A percentile compares a stretch with the other conserved stretches of the same genome.
These are phyloP conservation scores for Pardosa pseudoannulata DNA, from an alignment of 2,888 invertebrate species.

Conservation along the genomic window DNA sequence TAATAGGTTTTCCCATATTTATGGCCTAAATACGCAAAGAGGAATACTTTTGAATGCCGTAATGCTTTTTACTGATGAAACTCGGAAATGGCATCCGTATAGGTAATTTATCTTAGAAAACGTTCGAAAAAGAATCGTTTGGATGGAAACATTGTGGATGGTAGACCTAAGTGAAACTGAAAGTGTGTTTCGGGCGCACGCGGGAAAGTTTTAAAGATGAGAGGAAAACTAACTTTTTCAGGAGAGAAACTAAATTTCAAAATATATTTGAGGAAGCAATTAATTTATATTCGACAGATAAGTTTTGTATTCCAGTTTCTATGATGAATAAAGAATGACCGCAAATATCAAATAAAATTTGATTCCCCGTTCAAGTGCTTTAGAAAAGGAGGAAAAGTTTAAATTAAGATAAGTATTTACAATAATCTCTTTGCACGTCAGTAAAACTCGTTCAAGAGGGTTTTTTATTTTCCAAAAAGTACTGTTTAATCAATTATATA, in stretches of 20 bases:
- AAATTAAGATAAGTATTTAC: too few species aligned
- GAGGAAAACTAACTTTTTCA: background rate
- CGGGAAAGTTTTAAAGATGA: background rate
- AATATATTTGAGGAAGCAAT: background rate
- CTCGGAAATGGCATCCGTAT: background rate
- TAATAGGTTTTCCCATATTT: conserved; percentile 16
- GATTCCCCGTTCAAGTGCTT: too few species aligned
- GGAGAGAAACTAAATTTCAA: background rate
- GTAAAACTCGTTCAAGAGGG: too few species aligned
- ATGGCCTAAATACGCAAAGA: conserved; percentile 11
- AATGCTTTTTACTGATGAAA: conserved; percentile 19
- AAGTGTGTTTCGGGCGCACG: background rate
- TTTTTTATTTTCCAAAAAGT: too few species aligned
- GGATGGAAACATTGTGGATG: background rate
- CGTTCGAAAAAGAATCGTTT: background rate
- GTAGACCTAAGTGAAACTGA: background rate
- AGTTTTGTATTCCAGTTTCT: too few species aligned
- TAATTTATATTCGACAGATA: background rate
- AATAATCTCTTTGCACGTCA: too few species aligned
- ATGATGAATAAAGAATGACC: too few species aligned
- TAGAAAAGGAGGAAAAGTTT: too few species aligned
- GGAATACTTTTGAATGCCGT: conserved; percentile 4
- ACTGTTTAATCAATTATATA: too few species aligned
- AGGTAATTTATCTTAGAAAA: background rate
- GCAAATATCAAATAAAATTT: too few species aligned